Base-by-base conservation (phyloP, 2,113 vertebrate species). In the Pelobates fuscus region DNA sequence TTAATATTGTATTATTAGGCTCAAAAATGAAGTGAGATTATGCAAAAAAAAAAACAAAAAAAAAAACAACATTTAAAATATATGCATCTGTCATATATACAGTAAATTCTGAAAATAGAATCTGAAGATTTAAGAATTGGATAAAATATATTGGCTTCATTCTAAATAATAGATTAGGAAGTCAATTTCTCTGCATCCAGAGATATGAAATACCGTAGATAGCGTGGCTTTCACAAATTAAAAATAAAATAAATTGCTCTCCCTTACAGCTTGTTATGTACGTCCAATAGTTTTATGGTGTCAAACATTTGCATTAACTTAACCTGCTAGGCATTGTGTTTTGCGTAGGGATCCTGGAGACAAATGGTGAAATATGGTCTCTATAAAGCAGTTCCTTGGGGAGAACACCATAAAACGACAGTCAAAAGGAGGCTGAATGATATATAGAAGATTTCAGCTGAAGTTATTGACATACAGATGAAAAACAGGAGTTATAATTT, bases 391-490 rank as follows among this genome's bases (percentile, higher is more conserved):
- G 63, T 67, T 76, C 72, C 72, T 76, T 76, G 55, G 72, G 72
- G 72, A 76, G 62, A 67, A 24, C 32, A 52, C 55, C 64, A 67
- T 76, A 76, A 76, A 76, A 67, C 41, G 52, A 67, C 32, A 67
- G 54, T 49, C 64, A 76, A 54, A 67, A 67, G 43, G 72, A 67
- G 25, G 32, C 20, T 25, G 26, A 20, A 58, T 76, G 64, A 76
- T 67, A 67, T 67, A 76, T 76, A 67, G 72, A 58, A 26, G 63
- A 58, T 59, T 63, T 67, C 64, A 76, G 72, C 41, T 76, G 72
- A 46, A 60, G 72, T 67, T 76, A 76, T 76, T 76, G 72, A 76
- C 72, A 67, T 67, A 67, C 17, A 76, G 64, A 76, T 76, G 72
- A 76, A 76, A 49, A 76, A 67, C 54, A 27, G 54, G 55, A 59